Evolutionary conservation across 2,888 invertebrate genomes (phyloP), one percentile per base, ranked within the genome.

Genomic region (Sympetrum striolatum): DNA sequence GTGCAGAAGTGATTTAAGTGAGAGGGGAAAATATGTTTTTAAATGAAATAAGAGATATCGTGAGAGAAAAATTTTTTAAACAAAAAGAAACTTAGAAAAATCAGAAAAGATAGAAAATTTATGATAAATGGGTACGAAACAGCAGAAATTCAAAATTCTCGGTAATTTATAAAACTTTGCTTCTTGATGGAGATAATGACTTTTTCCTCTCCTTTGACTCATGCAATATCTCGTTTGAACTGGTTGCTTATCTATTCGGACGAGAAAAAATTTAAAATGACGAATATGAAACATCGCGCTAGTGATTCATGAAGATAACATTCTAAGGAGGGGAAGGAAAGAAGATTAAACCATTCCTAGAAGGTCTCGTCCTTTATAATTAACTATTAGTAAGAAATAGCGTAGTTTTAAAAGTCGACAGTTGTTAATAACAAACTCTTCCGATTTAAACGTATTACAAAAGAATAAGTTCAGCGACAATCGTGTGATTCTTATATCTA

Each of bases 281-380:
- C 82, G 82, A 82, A 58, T 82, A 58, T 5, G 14, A 31, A 82
- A 82, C 82, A 53, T 58, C 35, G 35, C 53, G 5, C 22, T 35
- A 31, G 82, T 82, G 82, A 82, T 82, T 82, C 82, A 82, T 53
- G 22, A 18, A 58, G 53, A 82, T 82, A 82, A 58, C 15, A 18
- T 35, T 58, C 53, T 31, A 10, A 18, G 18, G 58, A 48, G 31
- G 18, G 25, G 35, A 18, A 48, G 58, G 58, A 53, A 53, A n/a
- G 25, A 12, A 18, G 82, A 82, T 58, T 58, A 82, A 82, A 53
- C 35, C 31, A 58, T 82, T 53, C 82, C 5, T 58, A 58, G 81
- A 48, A 81, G 48, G 35, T 1, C 31, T 82, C 35, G 0, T 0
- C 35, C 53, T 53, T 18, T 18, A 53, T 53, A 53, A 18, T 53